phyloP scores from a whole-genome alignment of 2,888 invertebrate genomes.

The Tigriopus californicus region DNA sequence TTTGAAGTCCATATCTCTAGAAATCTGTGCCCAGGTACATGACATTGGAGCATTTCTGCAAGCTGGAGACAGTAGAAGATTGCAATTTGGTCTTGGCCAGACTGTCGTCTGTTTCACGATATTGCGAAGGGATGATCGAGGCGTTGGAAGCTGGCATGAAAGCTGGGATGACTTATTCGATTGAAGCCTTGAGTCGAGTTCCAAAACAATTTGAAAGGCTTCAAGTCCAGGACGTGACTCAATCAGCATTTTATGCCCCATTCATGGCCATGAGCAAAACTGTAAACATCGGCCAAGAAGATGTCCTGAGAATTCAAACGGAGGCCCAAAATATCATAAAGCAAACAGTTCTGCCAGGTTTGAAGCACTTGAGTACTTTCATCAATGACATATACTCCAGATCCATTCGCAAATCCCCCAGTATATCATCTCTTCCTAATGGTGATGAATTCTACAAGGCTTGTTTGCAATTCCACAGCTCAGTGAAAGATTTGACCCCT shows the following conservation, averaged over 20 bases:
- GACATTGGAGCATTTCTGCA: too few species aligned
- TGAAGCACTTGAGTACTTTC: conserved; percentile 16
- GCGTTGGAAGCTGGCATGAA: neutral
- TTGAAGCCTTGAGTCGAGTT: neutral
- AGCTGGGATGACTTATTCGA: neutral
- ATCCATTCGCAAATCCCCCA: conserved; percentile 22
- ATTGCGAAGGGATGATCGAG: neutral
- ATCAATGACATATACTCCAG: conserved; percentile 19
- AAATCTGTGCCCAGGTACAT: too few species aligned
- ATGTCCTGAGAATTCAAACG: neutral
- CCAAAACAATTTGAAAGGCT: neutral
- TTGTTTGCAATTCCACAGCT: too few species aligned
- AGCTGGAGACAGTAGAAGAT: neutral
- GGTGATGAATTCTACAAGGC: conserved; percentile 19
- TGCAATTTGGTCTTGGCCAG: neutral
- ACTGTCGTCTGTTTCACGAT: neutral
- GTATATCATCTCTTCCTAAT: conserved; percentile 21
- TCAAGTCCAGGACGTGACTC: neutral
- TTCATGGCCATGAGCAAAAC: neutral
- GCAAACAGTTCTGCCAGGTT: conserved; percentile 14
- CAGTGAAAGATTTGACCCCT: too few species aligned
- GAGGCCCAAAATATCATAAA: neutral
- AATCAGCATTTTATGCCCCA: neutral
- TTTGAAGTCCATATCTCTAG: too few species aligned
- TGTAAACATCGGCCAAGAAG: neutral